phyloP scores from a whole-genome alignment of 2,797 vertebrate species.

The Hoplostethus atlanticus region DNA sequence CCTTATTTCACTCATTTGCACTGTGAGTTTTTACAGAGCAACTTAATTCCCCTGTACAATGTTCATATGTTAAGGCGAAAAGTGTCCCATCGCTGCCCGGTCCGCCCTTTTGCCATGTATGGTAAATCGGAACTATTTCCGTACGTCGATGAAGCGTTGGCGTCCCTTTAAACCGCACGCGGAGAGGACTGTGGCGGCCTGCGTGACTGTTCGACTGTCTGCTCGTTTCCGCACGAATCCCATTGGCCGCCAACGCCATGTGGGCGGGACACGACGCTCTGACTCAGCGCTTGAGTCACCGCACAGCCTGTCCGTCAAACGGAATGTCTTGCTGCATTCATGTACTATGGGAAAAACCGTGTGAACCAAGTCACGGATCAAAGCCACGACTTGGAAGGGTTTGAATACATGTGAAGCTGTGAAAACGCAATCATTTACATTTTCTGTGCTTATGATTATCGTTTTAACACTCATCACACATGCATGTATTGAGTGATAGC shows the following conservation, averaged over 20 bases:
- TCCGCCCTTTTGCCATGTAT: background rate
- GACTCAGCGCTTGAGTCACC: slow-evolving; percentile 74
- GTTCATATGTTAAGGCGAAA: too few species aligned
- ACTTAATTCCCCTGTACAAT: too few species aligned
- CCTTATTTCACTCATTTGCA: too few species aligned
- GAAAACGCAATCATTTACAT: too few species aligned
- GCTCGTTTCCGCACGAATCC: slow-evolving; percentile 38
- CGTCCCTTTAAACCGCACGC: slow-evolving; percentile 50
- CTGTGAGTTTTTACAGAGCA: too few species aligned
- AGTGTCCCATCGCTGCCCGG: background rate
- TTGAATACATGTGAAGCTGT: too few species aligned
- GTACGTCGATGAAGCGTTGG: background rate
- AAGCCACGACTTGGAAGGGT: too few species aligned
- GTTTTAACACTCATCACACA: too few species aligned
- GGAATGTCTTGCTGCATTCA: slow-evolving; percentile 42
- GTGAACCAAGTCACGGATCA: too few species aligned
- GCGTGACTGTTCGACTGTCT: slow-evolving; percentile 44
- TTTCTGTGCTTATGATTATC: too few species aligned
- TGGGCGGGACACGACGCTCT: slow-evolving; percentile 71
- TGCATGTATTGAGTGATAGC: too few species aligned
- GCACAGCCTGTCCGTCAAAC: slow-evolving; percentile 69
- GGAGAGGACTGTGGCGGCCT: slow-evolving; percentile 11
- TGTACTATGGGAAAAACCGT: background rate
- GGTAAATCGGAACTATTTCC: slow-evolving; percentile 10
- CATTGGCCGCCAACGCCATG: slow-evolving; percentile 59